Conservation (phyloP, 2,113 vertebrate species). For the Oxyura jamaicensis region DNA sequence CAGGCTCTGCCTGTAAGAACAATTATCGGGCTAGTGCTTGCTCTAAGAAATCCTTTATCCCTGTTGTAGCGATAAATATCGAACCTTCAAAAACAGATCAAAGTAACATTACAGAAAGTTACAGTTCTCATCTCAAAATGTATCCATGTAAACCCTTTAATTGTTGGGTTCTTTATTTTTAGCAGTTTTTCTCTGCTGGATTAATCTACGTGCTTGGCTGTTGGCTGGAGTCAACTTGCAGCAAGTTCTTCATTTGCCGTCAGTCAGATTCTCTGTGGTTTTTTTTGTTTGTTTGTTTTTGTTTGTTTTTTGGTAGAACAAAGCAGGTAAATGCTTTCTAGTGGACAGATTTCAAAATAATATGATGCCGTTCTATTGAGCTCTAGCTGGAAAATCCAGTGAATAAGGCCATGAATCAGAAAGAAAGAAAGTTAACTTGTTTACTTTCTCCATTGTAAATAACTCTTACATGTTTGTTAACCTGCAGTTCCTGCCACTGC, state of each 20-base stretch:
- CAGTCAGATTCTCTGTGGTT: not conserved
- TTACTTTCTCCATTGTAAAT: not conserved
- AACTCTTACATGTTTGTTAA: not conserved
- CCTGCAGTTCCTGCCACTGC: not conserved
- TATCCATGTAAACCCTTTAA: not conserved
- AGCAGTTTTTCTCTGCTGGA: not conserved
- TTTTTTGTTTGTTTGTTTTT: not conserved
- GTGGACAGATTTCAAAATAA: not conserved
- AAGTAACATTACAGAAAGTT: not conserved
- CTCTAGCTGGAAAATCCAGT: not conserved
- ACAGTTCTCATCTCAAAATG: not conserved
- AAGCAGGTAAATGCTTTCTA: not conserved
- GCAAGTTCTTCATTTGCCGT: not conserved
- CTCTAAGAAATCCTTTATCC: not conserved
- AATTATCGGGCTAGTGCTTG: not conserved
- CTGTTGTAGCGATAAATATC: fast-evolving
- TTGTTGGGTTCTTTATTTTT: not conserved
- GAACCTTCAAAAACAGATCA: not conserved
- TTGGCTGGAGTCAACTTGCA: not conserved
- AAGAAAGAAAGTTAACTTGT: not conserved
- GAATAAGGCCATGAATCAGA: not conserved
- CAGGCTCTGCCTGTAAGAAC: not conserved
- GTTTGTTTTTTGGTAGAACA: not conserved
- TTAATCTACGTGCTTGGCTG: not conserved
- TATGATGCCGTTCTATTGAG: not conserved